A percentile compares a stretch with the other conserved stretches of the same genome.
These are phyloP conservation scores for Chrysocyon brachyurus DNA, from an alignment of 2,797 vertebrate species.

Conservation along the genomic window DNA sequence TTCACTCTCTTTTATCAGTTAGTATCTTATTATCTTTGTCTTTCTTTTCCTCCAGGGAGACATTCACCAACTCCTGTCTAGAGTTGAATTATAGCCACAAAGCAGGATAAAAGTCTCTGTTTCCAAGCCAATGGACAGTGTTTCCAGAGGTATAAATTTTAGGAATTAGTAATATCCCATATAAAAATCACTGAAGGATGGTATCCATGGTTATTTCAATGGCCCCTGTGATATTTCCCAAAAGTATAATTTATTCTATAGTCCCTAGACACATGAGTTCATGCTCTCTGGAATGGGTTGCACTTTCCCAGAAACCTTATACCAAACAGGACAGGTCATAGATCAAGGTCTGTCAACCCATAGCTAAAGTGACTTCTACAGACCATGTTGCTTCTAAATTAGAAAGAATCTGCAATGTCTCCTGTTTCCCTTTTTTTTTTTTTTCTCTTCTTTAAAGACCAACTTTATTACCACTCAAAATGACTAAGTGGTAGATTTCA, in stretches of 20 bases:
- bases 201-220: neutral
- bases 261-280: neutral
- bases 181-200: slow-evolving; percentile 65
- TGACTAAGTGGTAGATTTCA: neutral
- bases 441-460: neutral
- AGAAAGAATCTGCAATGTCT: neutral
- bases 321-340: neutral
- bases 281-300: neutral
- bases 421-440: neutral
- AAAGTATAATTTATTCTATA: neutral
- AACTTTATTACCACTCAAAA: slow-evolving; percentile 18
- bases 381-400: neutral
- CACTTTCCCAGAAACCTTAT: slow-evolving; percentile 13
- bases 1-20: neutral
- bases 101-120: neutral
- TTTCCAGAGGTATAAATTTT: slow-evolving; percentile 65
- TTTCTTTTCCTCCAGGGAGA: slow-evolving; percentile 52
- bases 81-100: slow-evolving; percentile 56
- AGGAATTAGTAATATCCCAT: slow-evolving; percentile 62
- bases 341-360: neutral
- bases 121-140: slow-evolving; percentile 35
- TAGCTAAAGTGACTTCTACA: neutral
- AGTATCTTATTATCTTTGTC: neutral
- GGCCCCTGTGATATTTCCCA: neutral
- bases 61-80: neutral